phyloP scores from a whole-genome alignment of 2,888 invertebrate species.

The Pristionchus maxplancki region DNA sequence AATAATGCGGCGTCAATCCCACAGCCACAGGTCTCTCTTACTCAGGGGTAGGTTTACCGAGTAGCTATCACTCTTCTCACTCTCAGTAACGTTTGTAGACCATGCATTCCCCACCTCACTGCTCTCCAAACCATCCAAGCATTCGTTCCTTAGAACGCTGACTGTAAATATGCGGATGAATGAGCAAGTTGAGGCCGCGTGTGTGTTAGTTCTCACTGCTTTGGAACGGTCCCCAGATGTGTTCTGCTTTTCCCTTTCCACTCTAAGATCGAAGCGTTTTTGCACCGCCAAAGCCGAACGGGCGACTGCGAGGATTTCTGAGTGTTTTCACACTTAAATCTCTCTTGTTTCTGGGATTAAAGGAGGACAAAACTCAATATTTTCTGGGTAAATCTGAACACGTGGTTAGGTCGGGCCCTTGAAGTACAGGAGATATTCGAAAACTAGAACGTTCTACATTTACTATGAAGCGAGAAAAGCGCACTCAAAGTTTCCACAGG shows the following conservation, averaged over 20 bases:
- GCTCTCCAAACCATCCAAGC: background rate
- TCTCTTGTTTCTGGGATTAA: background rate
- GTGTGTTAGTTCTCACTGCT: background rate
- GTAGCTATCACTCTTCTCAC: background rate
- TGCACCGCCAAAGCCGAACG: constrained; percentile 7
- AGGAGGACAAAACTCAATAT: no score
- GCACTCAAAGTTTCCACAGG: no score
- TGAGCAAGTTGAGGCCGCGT: background rate
- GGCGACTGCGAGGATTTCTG: background rate
- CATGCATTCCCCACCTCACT: background rate
- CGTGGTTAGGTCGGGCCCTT: no score
- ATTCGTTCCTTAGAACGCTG: constrained; percentile 12
- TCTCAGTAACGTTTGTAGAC: background rate
- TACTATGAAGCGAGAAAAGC: no score
- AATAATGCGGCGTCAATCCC: constrained; percentile 10
- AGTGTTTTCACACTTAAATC: background rate
- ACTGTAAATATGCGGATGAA: background rate
- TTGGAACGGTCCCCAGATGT: background rate
- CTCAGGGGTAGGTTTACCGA: background rate
- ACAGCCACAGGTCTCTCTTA: background rate
- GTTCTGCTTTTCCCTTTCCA: background rate
- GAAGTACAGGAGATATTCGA: no score
- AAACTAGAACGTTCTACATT: no score
- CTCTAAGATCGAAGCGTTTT: constrained; percentile 1
- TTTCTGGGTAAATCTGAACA: no score